Evolutionary conservation across 1,140 invertebrate genomes (phyloP), one percentile per base, ranked within the genome.

Genomic region (Formica selysi): DNA sequence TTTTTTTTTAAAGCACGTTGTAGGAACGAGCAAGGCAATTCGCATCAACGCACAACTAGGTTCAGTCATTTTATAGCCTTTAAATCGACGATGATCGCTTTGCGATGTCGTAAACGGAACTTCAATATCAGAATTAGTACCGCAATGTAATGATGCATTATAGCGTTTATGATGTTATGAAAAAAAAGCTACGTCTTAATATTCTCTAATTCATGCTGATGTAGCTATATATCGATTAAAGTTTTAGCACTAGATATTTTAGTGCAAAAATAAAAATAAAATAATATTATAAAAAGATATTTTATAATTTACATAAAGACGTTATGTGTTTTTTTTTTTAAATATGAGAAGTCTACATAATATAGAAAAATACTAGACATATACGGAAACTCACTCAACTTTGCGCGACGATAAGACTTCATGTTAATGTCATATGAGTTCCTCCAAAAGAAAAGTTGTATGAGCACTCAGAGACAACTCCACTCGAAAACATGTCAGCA

Each of bases 61-160:
- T 13, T 36, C n/a, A 57, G n/a, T 65, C 3, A 85, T 57, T 89
- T 89, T 76, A 70, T 51, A 13, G 22, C 57, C 29, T 51, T 84
- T 74, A 79, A 57, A 74, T 73, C 22, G 70, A 41, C n/a, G 41
- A 54, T 76, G 51, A 68, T 22, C 54, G 19, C 74, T 73, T 41
- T 22, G 76, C 26, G 16, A 54, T 48, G 29, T 59, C 62, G 36
- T 38, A 41, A 81, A 51, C 48, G 19, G 16, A 3, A 29, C 29
- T 71, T 62, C n/a, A 36, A 70, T 71, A 59, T 71, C 65, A 4
- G 26, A 57, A 70, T 71, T 59, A 41, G 11, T 0, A 2, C 29
- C 10, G 19, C 19, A n/a, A n/a, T 19, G 36, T 19, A 29, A 81
- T 71, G 29, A 6, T 36, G 13, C 44, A 22, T 8, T 38, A n/a